Conservation (phyloP, 1,140 invertebrate species). For the Zaprionus lachaisei region DNA sequence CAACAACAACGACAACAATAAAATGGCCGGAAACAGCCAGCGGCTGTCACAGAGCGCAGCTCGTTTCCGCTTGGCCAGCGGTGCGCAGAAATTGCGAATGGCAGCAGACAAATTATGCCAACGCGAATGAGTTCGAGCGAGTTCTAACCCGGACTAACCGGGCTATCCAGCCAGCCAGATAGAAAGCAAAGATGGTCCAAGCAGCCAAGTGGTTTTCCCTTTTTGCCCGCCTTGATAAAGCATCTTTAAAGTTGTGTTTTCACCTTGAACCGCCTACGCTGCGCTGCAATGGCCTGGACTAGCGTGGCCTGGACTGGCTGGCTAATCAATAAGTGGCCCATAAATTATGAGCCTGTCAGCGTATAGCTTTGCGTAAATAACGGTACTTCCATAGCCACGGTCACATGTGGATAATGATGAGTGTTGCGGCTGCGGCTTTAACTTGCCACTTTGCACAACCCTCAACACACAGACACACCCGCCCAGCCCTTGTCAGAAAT, state of each 20-base stretch:
- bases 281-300: neutral
- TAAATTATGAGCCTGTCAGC: slow-evolving; percentile 77
- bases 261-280: slow-evolving; percentile 31
- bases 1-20: slow-evolving; percentile 33
- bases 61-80: slow-evolving; percentile 66
- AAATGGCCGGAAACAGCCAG: slow-evolving; percentile 60
- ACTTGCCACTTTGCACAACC: slow-evolving; percentile 30
- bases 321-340: slow-evolving; percentile 76
- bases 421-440: slow-evolving; percentile 31
- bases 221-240: slow-evolving; percentile 34
- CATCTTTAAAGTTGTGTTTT: slow-evolving; percentile 49
- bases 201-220: neutral
- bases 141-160: neutral
- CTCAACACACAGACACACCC: neutral
- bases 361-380: slow-evolving; percentile 61
- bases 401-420: slow-evolving; percentile 70
- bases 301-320: neutral
- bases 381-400: slow-evolving; percentile 39
- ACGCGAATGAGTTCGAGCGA: slow-evolving; percentile 26
- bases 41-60: slow-evolving; percentile 56
- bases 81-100: slow-evolving; percentile 49
- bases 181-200: neutral
- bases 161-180: neutral
- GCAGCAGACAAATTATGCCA: slow-evolving; percentile 53
- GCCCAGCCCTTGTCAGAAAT: neutral